phyloP scores from a whole-genome alignment of 2,797 vertebrate species.

The Australoheros facetus region DNA sequence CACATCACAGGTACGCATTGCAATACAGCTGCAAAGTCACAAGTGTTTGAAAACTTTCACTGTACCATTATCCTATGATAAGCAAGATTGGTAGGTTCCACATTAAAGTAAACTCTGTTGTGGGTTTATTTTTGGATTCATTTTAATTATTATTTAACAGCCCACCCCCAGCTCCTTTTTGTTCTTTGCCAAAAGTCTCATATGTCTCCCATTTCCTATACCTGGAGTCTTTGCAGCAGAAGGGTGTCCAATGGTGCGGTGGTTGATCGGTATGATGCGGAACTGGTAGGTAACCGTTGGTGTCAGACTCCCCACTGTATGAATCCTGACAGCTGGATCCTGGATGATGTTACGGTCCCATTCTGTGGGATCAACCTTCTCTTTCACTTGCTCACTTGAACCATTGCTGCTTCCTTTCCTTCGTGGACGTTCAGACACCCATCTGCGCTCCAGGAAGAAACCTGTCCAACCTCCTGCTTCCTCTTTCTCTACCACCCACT shows the following conservation, averaged over 20 bases:
- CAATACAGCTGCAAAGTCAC: constrained; percentile 22
- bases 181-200: background rate
- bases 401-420: constrained; percentile 35
- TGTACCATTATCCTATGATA: background rate
- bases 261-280: constrained; percentile 87
- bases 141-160: background rate
- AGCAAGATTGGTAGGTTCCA: background rate
- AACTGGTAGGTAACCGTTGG: constrained; percentile 85
- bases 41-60: background rate
- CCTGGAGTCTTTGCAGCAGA: constrained; percentile 91
- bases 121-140: background rate
- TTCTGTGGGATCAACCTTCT: constrained; percentile 22
- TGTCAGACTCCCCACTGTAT: constrained; percentile 79
- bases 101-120: background rate
- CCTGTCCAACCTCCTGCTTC: constrained; percentile 81
- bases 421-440: constrained; percentile 37
- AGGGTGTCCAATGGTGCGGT: constrained; percentile 86
- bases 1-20: constrained; percentile 73
- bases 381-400: constrained; percentile 10
- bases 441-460: constrained; percentile 85
- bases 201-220: constrained; percentile 62
- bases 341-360: constrained; percentile 83
- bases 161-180: too few relatives aligned
- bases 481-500: constrained; percentile 78
- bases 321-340: constrained; percentile 79